Base-by-base conservation (phyloP, 1,140 invertebrate genomes). In the Lordiphosa clarofinis region DNA sequence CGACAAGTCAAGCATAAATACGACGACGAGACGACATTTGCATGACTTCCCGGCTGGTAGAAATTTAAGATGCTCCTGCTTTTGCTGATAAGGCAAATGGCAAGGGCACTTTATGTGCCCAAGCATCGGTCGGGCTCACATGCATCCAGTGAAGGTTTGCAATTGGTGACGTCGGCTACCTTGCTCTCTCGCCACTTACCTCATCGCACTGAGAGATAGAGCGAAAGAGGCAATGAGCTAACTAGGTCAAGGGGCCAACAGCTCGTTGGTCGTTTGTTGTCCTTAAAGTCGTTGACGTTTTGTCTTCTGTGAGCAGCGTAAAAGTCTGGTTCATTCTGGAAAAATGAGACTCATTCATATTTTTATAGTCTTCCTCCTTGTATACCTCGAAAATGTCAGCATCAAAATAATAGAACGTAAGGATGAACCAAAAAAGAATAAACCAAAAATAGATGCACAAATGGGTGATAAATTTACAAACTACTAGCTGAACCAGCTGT, bases 231-330 rank as follows among this genome's bases (percentile, higher is more conserved):
- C 21, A 3, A 3, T 4, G 21, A 21, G 21, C 21, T 60, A 82
- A 84, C 76, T 82, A 73, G 76, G 76, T 82, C 76, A 82, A 21
- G 76, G 76, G 76, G 69, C 68, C 56, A 62, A 63, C 44, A 70
- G 48, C 64, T 70, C 73, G 70, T 40, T 43, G 52, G 42, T 44
- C n/a, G 42, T 38, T 60, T 53, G 56, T 70, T 58, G 53, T 70
- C 60, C 55, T 65, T 57, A 56, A 54, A 59, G 53, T 70, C 57
- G 56, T 72, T 68, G 71, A 73, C 71, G 64, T 69, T 73, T 73
- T 48, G 12, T 5, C 10, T 13, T 35, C 31, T 12, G 12, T 15
- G 11, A 13, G 13, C 24, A 12, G 43, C 35, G 24, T 6, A 31
- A 15, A 24, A 44, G 19, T 44, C 19, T 7, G 4, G 21, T 12